phyloP scores from a whole-genome alignment of 2,797 vertebrate genomes.

The Enteromius fasciolatus region DNA sequence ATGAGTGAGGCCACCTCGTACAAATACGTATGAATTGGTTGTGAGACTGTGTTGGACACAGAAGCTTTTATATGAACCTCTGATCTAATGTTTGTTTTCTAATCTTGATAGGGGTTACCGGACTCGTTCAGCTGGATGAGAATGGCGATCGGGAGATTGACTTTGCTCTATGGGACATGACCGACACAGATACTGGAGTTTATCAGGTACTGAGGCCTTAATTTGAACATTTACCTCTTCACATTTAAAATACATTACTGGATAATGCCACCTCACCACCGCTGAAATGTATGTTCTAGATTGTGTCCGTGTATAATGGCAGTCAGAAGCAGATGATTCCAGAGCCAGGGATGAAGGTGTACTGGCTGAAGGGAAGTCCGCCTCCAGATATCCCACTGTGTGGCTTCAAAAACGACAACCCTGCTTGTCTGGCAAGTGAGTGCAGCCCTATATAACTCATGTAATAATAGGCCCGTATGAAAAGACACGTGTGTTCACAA shows the following conservation, averaged over 20 bases:
- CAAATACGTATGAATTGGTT: too few species aligned
- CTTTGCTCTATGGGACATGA: constrained; percentile 91
- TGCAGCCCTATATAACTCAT: constrained; percentile 2
- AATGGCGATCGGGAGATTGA: constrained; percentile 87
- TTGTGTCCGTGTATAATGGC: constrained; percentile 86
- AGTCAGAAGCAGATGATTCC: constrained; percentile 78
- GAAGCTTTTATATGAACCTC: background rate
- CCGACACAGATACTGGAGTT: constrained; percentile 68
- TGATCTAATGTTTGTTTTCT: constrained; percentile 5
- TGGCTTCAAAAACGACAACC: constrained; percentile 85
- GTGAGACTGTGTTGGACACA: too few species aligned
- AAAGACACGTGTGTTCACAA: constrained; percentile 1
- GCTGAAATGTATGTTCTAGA: constrained; percentile 65
- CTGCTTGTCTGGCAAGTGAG: constrained; percentile 81
- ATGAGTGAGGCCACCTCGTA: too few species aligned
- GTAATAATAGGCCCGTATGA: background rate
- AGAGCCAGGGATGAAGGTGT: constrained; percentile 75
- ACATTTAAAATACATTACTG: constrained; percentile 7
- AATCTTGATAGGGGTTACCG: constrained; percentile 80
- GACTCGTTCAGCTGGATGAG: constrained; percentile 83
- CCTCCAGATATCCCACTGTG: constrained; percentile 84
- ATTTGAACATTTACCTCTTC: background rate
- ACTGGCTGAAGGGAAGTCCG: constrained; percentile 81
- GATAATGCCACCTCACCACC: background rate
- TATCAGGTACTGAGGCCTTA: constrained; percentile 79